These are phyloP conservation scores for Aphis gossypii DNA, from an alignment of 1,140 invertebrate genomes.

Conservation along the genomic window DNA sequence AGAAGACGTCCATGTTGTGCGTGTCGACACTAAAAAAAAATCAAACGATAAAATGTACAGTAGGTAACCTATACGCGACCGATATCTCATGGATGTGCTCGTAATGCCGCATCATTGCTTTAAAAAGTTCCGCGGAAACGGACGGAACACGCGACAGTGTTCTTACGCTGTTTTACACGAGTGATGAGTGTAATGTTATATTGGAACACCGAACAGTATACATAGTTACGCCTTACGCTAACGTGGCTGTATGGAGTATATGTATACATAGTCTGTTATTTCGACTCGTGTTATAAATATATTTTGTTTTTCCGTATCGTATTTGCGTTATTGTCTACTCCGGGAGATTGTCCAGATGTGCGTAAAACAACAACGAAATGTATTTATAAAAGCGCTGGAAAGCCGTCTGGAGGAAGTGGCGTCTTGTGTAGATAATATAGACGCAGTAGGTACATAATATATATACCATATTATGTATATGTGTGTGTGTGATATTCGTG, in stretches of 20 bases:
- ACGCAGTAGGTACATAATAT: background rate
- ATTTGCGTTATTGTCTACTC: slow-evolving; percentile 7
- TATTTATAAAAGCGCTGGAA: slow-evolving; percentile 48
- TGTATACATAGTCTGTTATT: background rate
- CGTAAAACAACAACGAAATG: slow-evolving; percentile 15
- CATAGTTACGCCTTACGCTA: too few species aligned
- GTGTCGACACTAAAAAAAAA: background rate
- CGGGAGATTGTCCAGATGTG: slow-evolving; percentile 17
- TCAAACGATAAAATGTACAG: background rate
- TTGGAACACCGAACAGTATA: background rate
- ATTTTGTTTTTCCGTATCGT: background rate
- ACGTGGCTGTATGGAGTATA: too few species aligned
- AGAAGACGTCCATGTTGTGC: slow-evolving; percentile 9
- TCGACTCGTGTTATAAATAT: background rate
- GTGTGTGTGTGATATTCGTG: background rate
- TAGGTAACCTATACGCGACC: background rate
- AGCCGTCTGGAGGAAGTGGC: background rate
- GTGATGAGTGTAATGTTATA: background rate
- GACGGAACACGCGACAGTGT: background rate
- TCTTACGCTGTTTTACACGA: background rate
- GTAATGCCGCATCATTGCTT: too few species aligned
- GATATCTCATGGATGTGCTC: too few species aligned
- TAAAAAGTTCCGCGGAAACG: too few species aligned
- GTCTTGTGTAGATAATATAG: background rate
- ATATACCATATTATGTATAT: background rate